Conservation (phyloP, 1,140 invertebrate species). For the Apolygus lucorum region DNA sequence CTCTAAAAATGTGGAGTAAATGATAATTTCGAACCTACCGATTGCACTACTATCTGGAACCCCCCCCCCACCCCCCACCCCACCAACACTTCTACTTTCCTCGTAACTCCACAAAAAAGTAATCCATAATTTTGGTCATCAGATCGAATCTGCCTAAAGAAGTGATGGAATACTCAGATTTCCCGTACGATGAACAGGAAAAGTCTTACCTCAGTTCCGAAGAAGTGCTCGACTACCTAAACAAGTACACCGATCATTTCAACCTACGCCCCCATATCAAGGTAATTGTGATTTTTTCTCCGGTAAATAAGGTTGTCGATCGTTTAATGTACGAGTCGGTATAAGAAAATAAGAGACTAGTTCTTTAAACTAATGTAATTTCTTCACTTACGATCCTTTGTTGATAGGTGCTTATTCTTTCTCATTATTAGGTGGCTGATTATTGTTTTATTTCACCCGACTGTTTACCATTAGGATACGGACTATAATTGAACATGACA, state of each 20-base stretch:
- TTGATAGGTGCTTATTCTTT: too few relatives aligned
- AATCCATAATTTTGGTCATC: too few relatives aligned
- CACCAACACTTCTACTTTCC: neutral
- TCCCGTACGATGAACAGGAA: constrained; percentile 52
- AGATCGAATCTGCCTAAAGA: constrained; percentile 78
- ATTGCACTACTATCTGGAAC: neutral
- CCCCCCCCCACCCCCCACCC: neutral
- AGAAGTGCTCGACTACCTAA: constrained; percentile 71
- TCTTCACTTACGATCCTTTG: too few relatives aligned
- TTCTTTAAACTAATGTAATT: neutral
- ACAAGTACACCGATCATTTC: constrained; percentile 66
- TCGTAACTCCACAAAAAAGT: too few relatives aligned
- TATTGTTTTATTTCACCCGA: too few relatives aligned
- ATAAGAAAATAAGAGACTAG: neutral
- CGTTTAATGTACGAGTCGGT: constrained; percentile 35
- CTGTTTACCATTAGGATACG: too few relatives aligned
- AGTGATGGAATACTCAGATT: constrained; percentile 67
- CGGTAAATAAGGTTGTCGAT: too few relatives aligned
- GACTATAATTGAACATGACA: too few relatives aligned
- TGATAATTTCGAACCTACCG: too few relatives aligned
- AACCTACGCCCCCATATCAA: constrained; percentile 57
- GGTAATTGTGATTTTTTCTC: too few relatives aligned
- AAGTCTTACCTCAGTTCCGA: constrained; percentile 70
- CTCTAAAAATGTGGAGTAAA: too few relatives aligned
- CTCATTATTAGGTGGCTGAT: too few relatives aligned